Conservation (phyloP, 2,797 vertebrate species). For the Bryconaethiops microstoma region DNA sequence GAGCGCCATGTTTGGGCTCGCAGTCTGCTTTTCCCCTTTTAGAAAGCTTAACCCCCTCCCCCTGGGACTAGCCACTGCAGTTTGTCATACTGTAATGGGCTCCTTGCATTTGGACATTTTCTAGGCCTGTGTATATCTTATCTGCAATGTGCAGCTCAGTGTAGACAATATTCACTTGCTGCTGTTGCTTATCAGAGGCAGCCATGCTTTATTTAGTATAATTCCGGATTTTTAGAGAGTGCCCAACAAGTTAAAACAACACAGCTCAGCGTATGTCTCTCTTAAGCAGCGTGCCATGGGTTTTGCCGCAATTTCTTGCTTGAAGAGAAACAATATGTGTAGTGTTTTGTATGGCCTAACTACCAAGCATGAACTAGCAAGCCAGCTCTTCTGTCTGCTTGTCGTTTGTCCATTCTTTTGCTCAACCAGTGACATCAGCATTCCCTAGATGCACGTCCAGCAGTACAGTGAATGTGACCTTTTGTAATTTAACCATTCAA, state of each 20-base stretch:
- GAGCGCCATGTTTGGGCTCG: slow-evolving; percentile 41
- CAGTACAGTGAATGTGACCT: too few species aligned
- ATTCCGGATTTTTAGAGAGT: not conserved
- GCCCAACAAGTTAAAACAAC: slow-evolving; percentile 10
- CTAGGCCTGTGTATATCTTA: slow-evolving; percentile 31
- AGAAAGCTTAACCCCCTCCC: slow-evolving; percentile 18
- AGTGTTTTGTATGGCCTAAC: not conserved
- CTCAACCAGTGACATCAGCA: too few species aligned
- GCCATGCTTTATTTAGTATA: slow-evolving; percentile 5
- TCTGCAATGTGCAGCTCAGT: slow-evolving; percentile 7
- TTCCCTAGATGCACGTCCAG: too few species aligned
- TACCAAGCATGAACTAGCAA: too few species aligned
- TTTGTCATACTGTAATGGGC: slow-evolving; percentile 50
- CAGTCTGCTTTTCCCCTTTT: slow-evolving; percentile 33
- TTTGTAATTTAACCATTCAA: too few species aligned
- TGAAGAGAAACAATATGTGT: not conserved
- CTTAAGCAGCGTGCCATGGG: not conserved
- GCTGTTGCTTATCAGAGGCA: slow-evolving; percentile 18
- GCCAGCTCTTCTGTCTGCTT: too few species aligned
- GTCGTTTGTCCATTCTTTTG: too few species aligned
- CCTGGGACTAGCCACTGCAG: slow-evolving; percentile 20
- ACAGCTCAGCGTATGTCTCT: not conserved
- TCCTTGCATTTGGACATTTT: slow-evolving; percentile 37
- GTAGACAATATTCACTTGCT: slow-evolving; percentile 14
- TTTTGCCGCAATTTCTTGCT: not conserved